Conservation (phyloP, 2,888 invertebrate species). For the Yponomeuta plumbellus region DNA sequence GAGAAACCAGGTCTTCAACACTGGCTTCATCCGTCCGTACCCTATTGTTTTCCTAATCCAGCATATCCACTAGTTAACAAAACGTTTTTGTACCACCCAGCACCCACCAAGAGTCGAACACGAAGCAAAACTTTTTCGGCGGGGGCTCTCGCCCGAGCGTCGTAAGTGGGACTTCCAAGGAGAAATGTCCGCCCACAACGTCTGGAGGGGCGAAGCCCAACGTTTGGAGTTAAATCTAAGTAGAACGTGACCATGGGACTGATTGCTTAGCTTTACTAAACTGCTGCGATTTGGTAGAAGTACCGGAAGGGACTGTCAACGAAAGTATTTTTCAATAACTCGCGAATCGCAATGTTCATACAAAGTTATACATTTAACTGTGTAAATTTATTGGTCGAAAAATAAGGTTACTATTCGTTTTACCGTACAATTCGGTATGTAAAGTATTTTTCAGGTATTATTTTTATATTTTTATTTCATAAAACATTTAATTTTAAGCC, state of each 20-base stretch:
- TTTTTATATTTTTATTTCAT: no score
- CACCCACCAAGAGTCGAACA: constrained; percentile 41
- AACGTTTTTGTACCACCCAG: constrained; percentile 31
- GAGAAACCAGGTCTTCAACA: no score
- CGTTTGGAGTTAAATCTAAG: constrained; percentile 46
- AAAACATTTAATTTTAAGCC: no score
- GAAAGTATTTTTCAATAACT: background rate
- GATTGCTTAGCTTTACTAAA: background rate
- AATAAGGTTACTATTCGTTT: no score
- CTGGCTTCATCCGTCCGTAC: no score
- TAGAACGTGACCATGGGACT: background rate
- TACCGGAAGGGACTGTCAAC: background rate
- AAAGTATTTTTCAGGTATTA: no score
- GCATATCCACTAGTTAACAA: background rate
- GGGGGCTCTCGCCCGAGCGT: constrained; percentile 26
- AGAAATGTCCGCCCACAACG: constrained; percentile 43
- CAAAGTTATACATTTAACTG: no score
- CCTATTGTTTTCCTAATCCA: no score
- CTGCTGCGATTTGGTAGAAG: background rate
- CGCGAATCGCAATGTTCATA: background rate
- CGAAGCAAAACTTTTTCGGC: constrained; percentile 44
- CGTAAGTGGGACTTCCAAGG: constrained; percentile 24
- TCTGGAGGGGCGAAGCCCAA: constrained; percentile 48
- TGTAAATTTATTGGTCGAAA: no score
- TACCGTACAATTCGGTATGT: no score